Evolutionary conservation across 2,113 vertebrate genomes (phyloP).

Genomic region (Peromyscus californicus): DNA sequence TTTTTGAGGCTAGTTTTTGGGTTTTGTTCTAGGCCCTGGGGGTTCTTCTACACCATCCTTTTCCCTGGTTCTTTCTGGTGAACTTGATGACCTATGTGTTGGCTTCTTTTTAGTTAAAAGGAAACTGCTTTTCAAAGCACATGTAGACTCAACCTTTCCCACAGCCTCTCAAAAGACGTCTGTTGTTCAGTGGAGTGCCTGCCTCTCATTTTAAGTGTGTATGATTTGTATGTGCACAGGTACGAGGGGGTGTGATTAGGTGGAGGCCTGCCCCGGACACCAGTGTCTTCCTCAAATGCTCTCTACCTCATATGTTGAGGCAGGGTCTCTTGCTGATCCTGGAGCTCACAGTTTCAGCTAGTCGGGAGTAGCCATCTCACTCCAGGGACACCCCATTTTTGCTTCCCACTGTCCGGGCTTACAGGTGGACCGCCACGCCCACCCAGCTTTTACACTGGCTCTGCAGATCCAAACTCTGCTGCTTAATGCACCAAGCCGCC

Average conservation of each 20-base stretch:
- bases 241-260: neutral
- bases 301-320: too few species aligned
- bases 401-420: too few species aligned
- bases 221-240: too few species aligned
- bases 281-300: neutral
- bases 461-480: neutral
- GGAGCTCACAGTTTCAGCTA: neutral
- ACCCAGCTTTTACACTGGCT: neutral
- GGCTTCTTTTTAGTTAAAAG: conserved; percentile 43
- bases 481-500: neutral
- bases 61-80: neutral
- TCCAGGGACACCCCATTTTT: neutral
- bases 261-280: neutral
- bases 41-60: neutral
- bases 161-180: neutral
- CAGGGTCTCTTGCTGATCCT: neutral
- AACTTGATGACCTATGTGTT: neutral
- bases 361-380: too few species aligned
- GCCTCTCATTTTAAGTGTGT: neutral
- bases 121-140: neutral
- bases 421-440: neutral
- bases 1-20: conserved; percentile 47
- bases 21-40: neutral
- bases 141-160: neutral
- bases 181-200: neutral